These are phyloP conservation scores for Myotis daubentonii DNA, from an alignment of 2,797 vertebrate genomes.

Conservation along the genomic window DNA sequence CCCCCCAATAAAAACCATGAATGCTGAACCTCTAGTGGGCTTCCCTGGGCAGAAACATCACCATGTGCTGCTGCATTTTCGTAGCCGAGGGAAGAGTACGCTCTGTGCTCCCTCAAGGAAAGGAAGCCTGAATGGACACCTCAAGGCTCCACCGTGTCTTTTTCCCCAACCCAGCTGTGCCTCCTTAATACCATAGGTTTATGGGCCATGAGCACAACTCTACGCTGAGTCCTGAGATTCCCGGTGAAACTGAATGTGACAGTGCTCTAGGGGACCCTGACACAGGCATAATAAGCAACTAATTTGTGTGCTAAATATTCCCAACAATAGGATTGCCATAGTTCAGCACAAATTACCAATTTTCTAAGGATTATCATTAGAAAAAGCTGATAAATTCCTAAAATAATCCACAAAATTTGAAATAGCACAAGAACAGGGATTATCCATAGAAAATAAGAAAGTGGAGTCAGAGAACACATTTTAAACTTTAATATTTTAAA, in stretches of 20 bases:
- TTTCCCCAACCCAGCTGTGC: background rate
- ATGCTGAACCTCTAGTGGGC: background rate
- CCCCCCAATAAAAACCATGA: background rate
- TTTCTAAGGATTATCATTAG: background rate
- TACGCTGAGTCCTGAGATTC: rapidly evolving
- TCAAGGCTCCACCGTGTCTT: background rate
- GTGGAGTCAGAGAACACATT: background rate
- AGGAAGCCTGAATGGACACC: background rate
- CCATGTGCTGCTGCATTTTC: rapidly evolving
- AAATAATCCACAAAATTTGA: background rate
- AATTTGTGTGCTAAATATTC: background rate
- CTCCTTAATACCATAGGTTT: background rate
- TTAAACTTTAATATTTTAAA: background rate
- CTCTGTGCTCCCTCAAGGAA: too few species aligned
- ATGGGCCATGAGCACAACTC: background rate
- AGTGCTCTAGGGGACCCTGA: background rate
- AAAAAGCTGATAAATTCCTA: background rate
- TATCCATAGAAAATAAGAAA: background rate
- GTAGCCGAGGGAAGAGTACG: background rate
- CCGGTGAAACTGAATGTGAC: background rate
- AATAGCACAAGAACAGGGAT: background rate
- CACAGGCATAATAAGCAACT: background rate
- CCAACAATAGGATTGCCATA: background rate
- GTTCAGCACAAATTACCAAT: background rate
- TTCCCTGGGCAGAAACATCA: background rate